Evolutionary conservation across 2,888 invertebrate species (phyloP).

Genomic region (Xanthorhoe designata): DNA sequence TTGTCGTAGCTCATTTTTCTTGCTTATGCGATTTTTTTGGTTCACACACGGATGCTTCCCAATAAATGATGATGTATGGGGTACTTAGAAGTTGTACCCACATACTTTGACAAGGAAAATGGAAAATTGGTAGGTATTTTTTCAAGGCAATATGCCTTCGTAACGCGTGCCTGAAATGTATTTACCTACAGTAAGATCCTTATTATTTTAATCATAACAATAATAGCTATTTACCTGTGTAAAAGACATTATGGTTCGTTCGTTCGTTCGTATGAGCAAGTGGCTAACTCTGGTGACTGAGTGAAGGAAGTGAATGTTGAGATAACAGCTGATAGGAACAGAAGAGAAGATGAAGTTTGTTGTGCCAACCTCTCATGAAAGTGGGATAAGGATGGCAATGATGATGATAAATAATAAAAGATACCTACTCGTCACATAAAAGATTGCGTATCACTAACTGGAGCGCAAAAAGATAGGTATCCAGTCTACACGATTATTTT

Average conservation of each 20-base stretch:
- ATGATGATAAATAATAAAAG: too few species aligned
- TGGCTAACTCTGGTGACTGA: too few species aligned
- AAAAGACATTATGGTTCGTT: too few species aligned
- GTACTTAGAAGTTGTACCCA: constrained; percentile 35
- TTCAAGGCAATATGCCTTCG: constrained; percentile 13
- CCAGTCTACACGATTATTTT: neutral
- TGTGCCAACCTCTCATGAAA: too few species aligned
- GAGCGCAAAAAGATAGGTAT: too few species aligned
- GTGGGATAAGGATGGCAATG: too few species aligned
- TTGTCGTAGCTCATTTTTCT: constrained; percentile 55
- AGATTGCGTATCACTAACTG: neutral
- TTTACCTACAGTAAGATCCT: neutral
- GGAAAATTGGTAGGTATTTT: constrained; percentile 15
- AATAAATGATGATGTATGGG: constrained; percentile 42
- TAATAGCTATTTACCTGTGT: too few species aligned
- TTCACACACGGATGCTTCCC: constrained; percentile 50
- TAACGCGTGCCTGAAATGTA: constrained; percentile 7
- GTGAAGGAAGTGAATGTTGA: too few species aligned
- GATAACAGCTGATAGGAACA: too few species aligned
- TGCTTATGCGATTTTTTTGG: constrained; percentile 52
- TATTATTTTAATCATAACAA: neutral
- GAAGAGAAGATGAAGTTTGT: too few species aligned
- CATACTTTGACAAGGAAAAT: constrained; percentile 29
- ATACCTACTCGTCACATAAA: too few species aligned
- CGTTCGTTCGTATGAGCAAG: too few species aligned